Evolutionary conservation across 2,888 invertebrate species (phyloP), one percentile per base, ranked within the genome.

Genomic region (Colletes collaris): DNA sequence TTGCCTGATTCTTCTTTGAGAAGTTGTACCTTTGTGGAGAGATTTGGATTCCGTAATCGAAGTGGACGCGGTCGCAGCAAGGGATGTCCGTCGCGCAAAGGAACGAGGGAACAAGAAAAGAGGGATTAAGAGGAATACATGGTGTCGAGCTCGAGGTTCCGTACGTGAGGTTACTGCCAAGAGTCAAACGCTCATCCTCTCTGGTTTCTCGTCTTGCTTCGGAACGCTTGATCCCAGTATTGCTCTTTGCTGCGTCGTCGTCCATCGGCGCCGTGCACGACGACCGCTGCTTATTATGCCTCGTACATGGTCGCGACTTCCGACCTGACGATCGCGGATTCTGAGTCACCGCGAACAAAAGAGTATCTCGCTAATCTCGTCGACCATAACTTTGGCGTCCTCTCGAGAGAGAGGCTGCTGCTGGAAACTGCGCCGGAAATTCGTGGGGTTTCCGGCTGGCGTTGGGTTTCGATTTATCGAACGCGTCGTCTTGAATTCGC

Each of bases 91-190:
- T 53, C 58, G 56, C 62, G 62, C 63, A 65, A 63, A 67, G 69
- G 79, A 81, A 76, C 11, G 69, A 68, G 64, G 76, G 68, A 65
- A 71, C 52, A 62, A 78, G 74, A 81, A 80, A 79, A 76, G 74
- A 46, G 69, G 69, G 81, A 81, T 87, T 76, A 71, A 69, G 70
- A 63, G 66, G 73, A 71, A 65, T 75, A 71, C 79, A 73, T 49
- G 73, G 78, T 80, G 79, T 77, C 49, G 74, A 46, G 76, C 64
- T 50, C 56, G 69, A 83, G 79, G 77, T 76, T 79, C 50, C 64
- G 64, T 82, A 87, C 87, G 86, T 87, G 89, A 87, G 86, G 82
- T 85, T 85, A 84, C 86, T 85, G 50, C 76, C 64, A 84, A 88
- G 49, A 66, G 60, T 27, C 60, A 1, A 66, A 40, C 49, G 71